Conservation (phyloP, 2,888 invertebrate genomes). For the Dolichopus griseipennis region DNA sequence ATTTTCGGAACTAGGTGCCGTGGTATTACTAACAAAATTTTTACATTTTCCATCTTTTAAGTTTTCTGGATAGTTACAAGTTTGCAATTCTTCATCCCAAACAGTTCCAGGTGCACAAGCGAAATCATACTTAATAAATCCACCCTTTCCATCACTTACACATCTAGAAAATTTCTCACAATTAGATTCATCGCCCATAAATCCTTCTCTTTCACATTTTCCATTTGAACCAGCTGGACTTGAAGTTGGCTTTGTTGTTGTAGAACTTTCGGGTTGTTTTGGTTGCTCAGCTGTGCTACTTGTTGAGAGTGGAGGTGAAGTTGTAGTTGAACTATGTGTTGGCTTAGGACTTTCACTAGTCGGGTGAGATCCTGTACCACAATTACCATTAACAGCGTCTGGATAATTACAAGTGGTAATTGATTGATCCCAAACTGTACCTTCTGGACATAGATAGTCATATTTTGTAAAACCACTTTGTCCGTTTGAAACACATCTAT, state of each 20-base stretch:
- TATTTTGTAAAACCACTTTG: conserved; percentile 51
- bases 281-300: conserved; percentile 17
- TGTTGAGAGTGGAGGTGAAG: conserved; percentile 18
- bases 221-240: conserved; percentile 21
- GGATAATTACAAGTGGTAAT: conserved; percentile 37
- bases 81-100: conserved; percentile 47
- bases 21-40: conserved; percentile 12
- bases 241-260: conserved; percentile 15
- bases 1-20: conserved; percentile 2
- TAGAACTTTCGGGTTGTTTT: conserved; percentile 7
- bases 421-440: conserved; percentile 54
- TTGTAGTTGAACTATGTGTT: conserved; percentile 15
- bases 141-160: conserved; percentile 52
- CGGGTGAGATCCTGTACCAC: background rate
- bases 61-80: conserved; percentile 35
- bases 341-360: background rate
- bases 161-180: conserved; percentile 63
- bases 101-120: conserved; percentile 57
- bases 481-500: conserved; percentile 57
- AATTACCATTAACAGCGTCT: conserved; percentile 31
- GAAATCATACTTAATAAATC: conserved; percentile 53
- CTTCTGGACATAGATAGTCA: conserved; percentile 56
- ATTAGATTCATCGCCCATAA: conserved; percentile 42
- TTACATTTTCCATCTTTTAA: conserved; percentile 27
- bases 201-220: conserved; percentile 43